A percentile compares a stretch with the other conserved stretches of the same genome.
phyloP scores from a whole-genome alignment of 2,888 invertebrate genomes.

The Pecten maximus region DNA sequence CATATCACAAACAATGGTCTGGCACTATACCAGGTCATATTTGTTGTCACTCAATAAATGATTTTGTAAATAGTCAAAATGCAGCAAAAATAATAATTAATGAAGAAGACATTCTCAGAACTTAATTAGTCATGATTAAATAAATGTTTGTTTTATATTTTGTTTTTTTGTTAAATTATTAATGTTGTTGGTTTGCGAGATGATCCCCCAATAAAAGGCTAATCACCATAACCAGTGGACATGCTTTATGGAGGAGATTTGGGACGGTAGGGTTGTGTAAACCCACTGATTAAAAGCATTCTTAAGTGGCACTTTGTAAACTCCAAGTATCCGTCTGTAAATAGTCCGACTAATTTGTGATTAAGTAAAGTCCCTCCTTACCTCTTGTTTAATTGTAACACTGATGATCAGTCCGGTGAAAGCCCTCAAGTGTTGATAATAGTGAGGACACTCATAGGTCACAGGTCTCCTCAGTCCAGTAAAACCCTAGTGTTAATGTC shows the following conservation, averaged over 20 bases:
- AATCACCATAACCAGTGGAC: not conserved
- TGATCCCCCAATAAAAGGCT: not conserved
- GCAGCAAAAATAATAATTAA: too few species aligned
- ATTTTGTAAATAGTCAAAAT: too few species aligned
- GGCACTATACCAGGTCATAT: too few species aligned
- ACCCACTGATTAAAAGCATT: not conserved
- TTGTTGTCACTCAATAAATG: too few species aligned
- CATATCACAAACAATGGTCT: too few species aligned
- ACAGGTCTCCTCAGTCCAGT: not conserved
- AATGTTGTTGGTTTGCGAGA: not conserved
- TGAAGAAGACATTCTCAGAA: too few species aligned
- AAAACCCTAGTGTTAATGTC: too few species aligned
- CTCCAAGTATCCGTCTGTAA: not conserved
- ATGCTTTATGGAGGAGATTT: slow-evolving; percentile 15
- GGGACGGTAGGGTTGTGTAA: not conserved
- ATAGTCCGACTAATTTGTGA: slow-evolving; percentile 11
- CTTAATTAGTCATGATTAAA: too few species aligned
- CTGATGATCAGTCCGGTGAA: not conserved
- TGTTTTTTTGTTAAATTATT: too few species aligned
- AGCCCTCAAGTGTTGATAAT: not conserved
- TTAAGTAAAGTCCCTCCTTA: not conserved
- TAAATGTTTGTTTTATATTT: too few species aligned
- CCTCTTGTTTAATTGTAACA: not conserved
- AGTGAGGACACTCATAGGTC: not conserved
- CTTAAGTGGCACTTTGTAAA: slow-evolving; percentile 20